Base-by-base conservation (phyloP, 2,113 vertebrate genomes). In the Pseudolaguvia tuberculata region DNA sequence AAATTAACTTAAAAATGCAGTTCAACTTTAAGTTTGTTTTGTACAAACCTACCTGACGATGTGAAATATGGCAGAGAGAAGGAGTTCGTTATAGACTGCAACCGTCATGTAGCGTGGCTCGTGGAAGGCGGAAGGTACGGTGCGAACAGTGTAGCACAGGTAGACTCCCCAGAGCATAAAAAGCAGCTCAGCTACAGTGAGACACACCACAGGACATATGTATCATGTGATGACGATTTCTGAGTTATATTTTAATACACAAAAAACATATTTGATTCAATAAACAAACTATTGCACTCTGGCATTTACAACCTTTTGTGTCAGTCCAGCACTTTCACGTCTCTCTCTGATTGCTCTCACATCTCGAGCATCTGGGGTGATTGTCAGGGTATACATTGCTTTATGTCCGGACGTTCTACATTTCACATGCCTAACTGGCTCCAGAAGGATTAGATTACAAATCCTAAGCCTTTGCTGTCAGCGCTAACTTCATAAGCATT, bases 101-200 rank as follows among this genome's bases (percentile, higher is more conserved):
- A 94, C 93, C 42, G 96, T 93, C 92, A 99, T 94, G 87, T 97
- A 98, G 72, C 96, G 95, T 2, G 97, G 96, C 89, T 99, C 97
- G 31, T 98, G 95, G 87, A 97, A 99, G 47, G 95, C 94, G 3
- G 97, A 98, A 51, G 95, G 96, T 3, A 99, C 93, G 39, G 93
- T 95, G 83, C 96, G 91, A 76, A 98, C 96, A 23, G 96, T 93
- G 81, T 94, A 96, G 93, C 95, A 98, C 85, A 98, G 92, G 89
- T 97, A 97, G 82, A 98, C 92, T 4, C 95, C 96, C 96, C 97
- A 98, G 85, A 98, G 84, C 85, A 99, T 94, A 91, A 99, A 98
- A 75, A 97, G 89, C 88, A 96, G 95, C 92, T 99, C 97, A 78
- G 95, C 97, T 99, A 86, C 80, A 88, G 77, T 84, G 35, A 86